Base-by-base conservation (phyloP, 2,797 vertebrate species). In the Arrhamphus sclerolepis region DNA sequence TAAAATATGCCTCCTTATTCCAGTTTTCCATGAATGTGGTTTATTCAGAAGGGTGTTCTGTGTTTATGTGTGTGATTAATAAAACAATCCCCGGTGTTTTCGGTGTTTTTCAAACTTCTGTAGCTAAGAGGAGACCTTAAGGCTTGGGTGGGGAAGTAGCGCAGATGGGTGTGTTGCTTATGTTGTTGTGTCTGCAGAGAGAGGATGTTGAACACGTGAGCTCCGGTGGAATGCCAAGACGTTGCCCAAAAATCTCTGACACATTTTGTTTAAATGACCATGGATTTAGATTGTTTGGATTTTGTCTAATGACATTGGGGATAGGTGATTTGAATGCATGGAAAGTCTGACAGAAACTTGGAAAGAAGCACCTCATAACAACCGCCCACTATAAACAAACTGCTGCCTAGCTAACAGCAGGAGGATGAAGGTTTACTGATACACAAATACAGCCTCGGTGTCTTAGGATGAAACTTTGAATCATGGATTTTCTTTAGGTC, bases 141-240 rank as follows among this genome's bases (percentile, higher is more conserved):
- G 56, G 60, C 59, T 39, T 78, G 84, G 82, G 81, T 72, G 82
- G 66, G 60, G 76, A 84, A 59, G 66, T 63, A 58, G 64, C 51
- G 29, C 28, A 8, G 28, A 46, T 48, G 65, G 71, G 75, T 62
- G 78, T 76, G 68, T 64, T 70, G 47, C 11, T 66, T 47, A 19
- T 83, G 60, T 84, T 88, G 83, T 87, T 90, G 68, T 86, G 86
- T 90, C 87, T 90, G 73, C 53, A 52, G 56, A 66, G 34, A 28
- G 56, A 73, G 70, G 43, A 28, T 17, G 46, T 50, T 41, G 60
- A 59, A 55, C 57, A 2, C 66, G 50, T 5, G 1, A 61, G 41
- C 68, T 48, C 22, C 2, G 0, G 11, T 48, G 77, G 84, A 84
- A 89, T 84, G 77, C 34, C 11, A 10, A 58, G 62, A 80, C 80